phyloP scores from a whole-genome alignment of 2,113 vertebrate genomes.

The Cervus canadensis region DNA sequence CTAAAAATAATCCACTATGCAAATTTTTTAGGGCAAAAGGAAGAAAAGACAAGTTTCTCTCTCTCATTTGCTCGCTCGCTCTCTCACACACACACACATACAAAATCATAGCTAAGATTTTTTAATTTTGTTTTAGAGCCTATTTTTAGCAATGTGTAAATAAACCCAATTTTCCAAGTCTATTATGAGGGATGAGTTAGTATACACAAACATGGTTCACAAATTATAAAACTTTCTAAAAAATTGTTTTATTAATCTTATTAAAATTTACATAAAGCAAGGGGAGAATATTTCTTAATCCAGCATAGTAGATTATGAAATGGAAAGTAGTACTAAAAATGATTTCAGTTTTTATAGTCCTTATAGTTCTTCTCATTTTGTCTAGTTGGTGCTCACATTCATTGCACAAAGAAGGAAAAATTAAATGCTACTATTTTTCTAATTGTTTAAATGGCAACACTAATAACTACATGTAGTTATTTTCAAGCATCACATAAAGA shows the following conservation, averaged over 20 bases:
- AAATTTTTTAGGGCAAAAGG: neutral
- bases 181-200: neutral
- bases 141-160: neutral
- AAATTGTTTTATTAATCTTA: neutral
- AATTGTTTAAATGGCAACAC: neutral
- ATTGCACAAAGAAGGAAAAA: neutral
- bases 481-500: neutral
- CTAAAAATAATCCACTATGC: neutral
- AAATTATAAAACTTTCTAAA: neutral
- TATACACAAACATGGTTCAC: neutral
- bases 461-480: neutral
- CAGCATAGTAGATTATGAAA: neutral
- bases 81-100: neutral
- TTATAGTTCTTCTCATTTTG: neutral
- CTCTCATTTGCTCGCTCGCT: neutral
- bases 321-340: neutral
- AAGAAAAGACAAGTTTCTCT: neutral
- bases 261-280: neutral
- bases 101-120: neutral
- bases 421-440: neutral
- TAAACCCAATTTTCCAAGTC: neutral
- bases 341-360: neutral
- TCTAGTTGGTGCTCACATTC: neutral
- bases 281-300: neutral
- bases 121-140: neutral